These are phyloP conservation scores for Bombus pascuorum DNA, from an alignment of 1,140 invertebrate species.

Conservation along the genomic window DNA sequence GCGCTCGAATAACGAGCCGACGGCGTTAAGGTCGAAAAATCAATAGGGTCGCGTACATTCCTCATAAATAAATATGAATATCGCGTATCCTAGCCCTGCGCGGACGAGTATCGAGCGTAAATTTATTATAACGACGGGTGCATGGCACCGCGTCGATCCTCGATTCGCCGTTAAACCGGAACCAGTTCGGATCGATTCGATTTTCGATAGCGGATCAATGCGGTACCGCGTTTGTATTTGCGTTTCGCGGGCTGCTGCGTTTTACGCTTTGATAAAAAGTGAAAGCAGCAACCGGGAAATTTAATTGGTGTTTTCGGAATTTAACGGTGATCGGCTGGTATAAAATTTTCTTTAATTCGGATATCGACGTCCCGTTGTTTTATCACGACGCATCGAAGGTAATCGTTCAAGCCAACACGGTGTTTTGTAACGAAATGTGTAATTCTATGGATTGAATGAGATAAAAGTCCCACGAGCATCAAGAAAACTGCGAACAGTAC, in stretches of 20 bases:
- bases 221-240: not conserved
- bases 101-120: conserved; percentile 23
- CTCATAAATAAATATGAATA: conserved; percentile 76
- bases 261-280: not conserved
- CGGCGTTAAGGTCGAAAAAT: conserved; percentile 68
- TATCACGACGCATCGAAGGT: too few relatives aligned
- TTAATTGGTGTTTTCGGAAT: not conserved
- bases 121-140: conserved; percentile 41
- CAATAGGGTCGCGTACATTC: conserved; percentile 68
- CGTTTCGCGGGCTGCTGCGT: not conserved
- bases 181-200: not conserved
- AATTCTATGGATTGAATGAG: not conserved
- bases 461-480: not conserved
- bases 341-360: not conserved
- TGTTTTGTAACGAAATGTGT: not conserved
- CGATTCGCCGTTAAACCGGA: not conserved
- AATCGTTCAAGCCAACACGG: not conserved
- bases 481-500: not conserved
- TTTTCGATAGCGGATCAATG: not conserved
- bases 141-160: not conserved
- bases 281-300: not conserved
- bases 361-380: not conserved
- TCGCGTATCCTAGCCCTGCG: conserved; percentile 42
- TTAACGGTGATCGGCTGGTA: not conserved
- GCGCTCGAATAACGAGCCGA: conserved; percentile 44